Base-by-base conservation (phyloP, 2,797 vertebrate species). In the Manis crassicaudata region DNA sequence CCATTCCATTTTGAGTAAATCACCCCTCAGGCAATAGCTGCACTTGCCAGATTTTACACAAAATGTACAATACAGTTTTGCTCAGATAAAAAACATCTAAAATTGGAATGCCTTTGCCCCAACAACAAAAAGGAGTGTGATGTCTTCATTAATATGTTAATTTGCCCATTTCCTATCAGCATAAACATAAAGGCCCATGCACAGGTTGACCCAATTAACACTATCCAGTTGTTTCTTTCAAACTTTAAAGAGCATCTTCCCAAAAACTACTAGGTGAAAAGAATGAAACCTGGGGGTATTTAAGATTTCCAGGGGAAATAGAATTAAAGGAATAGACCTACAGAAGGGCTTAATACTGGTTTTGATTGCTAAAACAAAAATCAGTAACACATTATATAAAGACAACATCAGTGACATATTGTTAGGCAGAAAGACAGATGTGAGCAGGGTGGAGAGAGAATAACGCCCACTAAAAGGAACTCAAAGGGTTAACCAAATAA, bases 111-210 rank as follows among this genome's bases (percentile, higher is more conserved):
- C 13, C 27, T 96, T 96, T 97, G 88, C 63, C 52, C 37, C 60
- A 67, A n/a, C 14, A 90, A 94, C n/a, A 84, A 72, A 70, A 56
- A 63, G 68, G 40, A 92, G 43, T 81, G 27, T 60, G 79, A 86
- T 82, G n/a, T 84, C 82, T 95, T 94, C 62, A 96, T 95, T 95
- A 96, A 92, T 95, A 96, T 96, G 90, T 27, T 97, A 95, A 96
- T 94, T 90, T 95, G 0, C 32, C 46, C 50, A 84, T 94, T 90
- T 81, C 52, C 60, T 60, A 77, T 72, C 70, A 92, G 73, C 89
- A n/a, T 80, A 76, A 93, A 93, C 25, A 56, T 18, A 96, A 96
- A 92, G 56, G 7, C 46, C 40, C 37, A 37, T 76, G 58, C 37
- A 89, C 50, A 94, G 80, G 75, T 68, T 94, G 90, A 91, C 54